Conservation (phyloP, 2,113 vertebrate genomes). For the Pelecanoides urinatrix region DNA sequence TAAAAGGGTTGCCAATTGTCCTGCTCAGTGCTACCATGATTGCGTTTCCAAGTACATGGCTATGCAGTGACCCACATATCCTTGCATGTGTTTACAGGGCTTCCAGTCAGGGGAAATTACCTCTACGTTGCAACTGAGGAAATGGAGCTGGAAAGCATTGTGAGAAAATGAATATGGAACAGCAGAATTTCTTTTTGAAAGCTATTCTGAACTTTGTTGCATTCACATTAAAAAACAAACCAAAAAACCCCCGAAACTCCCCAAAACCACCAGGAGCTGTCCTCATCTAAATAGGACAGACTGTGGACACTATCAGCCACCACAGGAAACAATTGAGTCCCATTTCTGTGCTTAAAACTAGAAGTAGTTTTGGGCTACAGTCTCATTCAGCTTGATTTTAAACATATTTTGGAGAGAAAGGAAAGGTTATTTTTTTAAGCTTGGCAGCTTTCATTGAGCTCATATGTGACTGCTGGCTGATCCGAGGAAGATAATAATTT, state of each 20-base stretch:
- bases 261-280: not conserved
- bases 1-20: not conserved
- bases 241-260: too few species aligned
- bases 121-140: not conserved
- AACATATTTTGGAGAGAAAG: not conserved
- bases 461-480: not conserved
- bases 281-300: not conserved
- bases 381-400: not conserved
- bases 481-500: not conserved
- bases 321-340: not conserved
- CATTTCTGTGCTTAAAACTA: not conserved
- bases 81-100: not conserved
- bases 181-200: not conserved
- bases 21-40: not conserved
- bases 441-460: not conserved
- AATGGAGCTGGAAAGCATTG: not conserved
- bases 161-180: not conserved
- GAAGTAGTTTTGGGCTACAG: not conserved
- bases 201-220: not conserved
- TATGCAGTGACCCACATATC: not conserved
- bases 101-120: not conserved
- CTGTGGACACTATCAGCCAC: rapidly evolving
- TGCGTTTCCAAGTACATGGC: not conserved
- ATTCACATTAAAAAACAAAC: not conserved
- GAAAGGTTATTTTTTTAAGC: not conserved